Evolutionary conservation across 2,113 vertebrate species (phyloP).

Genomic region (Hippocampus barbouri): DNA sequence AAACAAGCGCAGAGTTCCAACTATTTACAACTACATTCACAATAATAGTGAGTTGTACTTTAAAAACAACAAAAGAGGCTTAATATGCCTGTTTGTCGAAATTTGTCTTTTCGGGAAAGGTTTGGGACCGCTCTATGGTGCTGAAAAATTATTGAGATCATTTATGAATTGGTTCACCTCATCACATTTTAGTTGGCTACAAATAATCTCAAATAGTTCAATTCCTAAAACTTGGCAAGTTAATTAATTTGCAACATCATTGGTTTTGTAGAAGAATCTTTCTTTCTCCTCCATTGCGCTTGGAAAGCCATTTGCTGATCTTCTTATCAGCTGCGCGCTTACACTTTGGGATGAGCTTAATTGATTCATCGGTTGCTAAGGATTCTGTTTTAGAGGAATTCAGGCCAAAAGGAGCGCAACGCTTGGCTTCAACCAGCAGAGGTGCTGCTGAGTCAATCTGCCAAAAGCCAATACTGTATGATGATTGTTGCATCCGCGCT

Average conservation of each 20-base stretch:
- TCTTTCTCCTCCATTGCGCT: slow-evolving; percentile 13
- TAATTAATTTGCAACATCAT: neutral
- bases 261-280: neutral
- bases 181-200: neutral
- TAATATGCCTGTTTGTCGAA: neutral
- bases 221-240: neutral
- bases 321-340: slow-evolving; percentile 49
- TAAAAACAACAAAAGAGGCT: too few relatives aligned
- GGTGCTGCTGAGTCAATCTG: neutral
- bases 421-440: neutral
- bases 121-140: neutral
- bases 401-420: neutral
- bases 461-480: neutral
- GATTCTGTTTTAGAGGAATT: neutral
- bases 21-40: too few relatives aligned
- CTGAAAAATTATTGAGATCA: neutral
- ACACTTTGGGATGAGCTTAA: slow-evolving; percentile 33
- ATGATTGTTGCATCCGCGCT: too few relatives aligned
- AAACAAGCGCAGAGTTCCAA: too few relatives aligned
- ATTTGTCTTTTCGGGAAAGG: neutral
- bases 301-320: slow-evolving; percentile 35
- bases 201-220: neutral
- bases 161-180: neutral
- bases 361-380: neutral
- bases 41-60: neutral